Base-by-base conservation (phyloP, 2,888 invertebrate species). In the Tetanocera ferruginea region DNA sequence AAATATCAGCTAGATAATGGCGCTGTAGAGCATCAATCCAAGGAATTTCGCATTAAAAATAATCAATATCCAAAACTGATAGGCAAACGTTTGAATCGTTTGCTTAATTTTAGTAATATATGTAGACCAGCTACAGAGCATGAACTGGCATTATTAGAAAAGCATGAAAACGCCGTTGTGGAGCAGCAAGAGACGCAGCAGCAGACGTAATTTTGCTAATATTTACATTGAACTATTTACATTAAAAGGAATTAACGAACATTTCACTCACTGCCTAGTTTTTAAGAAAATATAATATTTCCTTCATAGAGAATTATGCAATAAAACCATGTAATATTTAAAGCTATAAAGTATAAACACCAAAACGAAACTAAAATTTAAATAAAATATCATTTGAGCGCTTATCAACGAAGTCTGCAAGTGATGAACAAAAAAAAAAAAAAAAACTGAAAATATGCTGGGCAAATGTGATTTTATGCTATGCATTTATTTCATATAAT, bases 21-120 rank as follows among this genome's bases (percentile, higher is more conserved):
- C 14, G 98, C 98, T 49, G 96, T 97, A 0, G 95, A 95, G 57
- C 98, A 98, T 90, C 96, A 97, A 85, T 97, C 97, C 83, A 97
- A 97, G 90, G 97, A 97, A 87, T 96, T 93, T 90, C 91, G 95
- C 82, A 93, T 97, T 76, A 95, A 94, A 90, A 95, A 94, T 82
- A 94, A 94, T 86, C 92, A 92, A 82, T 95, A 96, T 90, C 95
- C 95, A 1, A 95, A 95, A 87, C 90, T 94, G 77, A 94, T 96
- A 84, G 96, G 96, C 2, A 95, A 94, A 89, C 91, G 96, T 83
- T 91, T 96, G n/a, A 92, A 92, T 84, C 92, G 91, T 80, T 90
- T 93, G 76, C 85, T 92, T 19, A 90, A 88, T 76, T 84, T 83
- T 67, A 81, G 82, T 69, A 85, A 84, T 2, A 84, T 85, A 17